Base-by-base conservation (phyloP, 2,113 vertebrate species). In the Cryptoleucopteryx plumbea region DNA sequence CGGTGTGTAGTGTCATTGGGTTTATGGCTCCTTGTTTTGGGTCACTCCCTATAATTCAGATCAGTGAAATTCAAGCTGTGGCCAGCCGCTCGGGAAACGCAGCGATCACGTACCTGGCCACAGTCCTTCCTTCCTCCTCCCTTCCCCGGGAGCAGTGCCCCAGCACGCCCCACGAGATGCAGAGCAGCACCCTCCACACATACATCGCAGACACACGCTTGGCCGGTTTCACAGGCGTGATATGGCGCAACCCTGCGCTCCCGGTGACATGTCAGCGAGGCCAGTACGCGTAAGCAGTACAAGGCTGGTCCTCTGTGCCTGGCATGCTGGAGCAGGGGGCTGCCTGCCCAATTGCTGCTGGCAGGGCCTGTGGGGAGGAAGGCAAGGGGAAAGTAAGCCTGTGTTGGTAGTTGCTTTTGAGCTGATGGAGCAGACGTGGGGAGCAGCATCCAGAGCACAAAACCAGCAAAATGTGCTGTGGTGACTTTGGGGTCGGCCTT, bases 361-460 rank as follows among this genome's bases (percentile, higher is more conserved):
- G 36, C 22, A 40, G 11, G 56, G 12, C 45, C 18, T 5, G 16
- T 6, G 67, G 42, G 42, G 19, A 67, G 40, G 48, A 68, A 31
- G 40, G 36, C 36, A 15, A 32, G 13, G 11, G 17, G 25, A 62
- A 27, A 29, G 26, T n/a, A 26, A 5, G 15, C 29, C 32, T 5
- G 25, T 1, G 34, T 1, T 1, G 13, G 32, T 26, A 29, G 40
- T 15, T 62, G 67, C 38, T 15, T 31, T 50, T 16, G 45, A 55
- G 61, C 21, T 14, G 34, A 0, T 4, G 56, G 36, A 32, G 26
- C 0, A 1, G 14, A 34, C 0, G 1, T 13, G 11, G 26, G 15
- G 32, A 40, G 67, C 2, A 1, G 27, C 47, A 3, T 12, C n/a
- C 8, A 25, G 62, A 22, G 23, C 20, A 3, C 26, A 22, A n/a